Evolutionary conservation across 2,113 vertebrate genomes (phyloP), one percentile per base, ranked within the genome.

Genomic region (Psilopogon haemacephalus): DNA sequence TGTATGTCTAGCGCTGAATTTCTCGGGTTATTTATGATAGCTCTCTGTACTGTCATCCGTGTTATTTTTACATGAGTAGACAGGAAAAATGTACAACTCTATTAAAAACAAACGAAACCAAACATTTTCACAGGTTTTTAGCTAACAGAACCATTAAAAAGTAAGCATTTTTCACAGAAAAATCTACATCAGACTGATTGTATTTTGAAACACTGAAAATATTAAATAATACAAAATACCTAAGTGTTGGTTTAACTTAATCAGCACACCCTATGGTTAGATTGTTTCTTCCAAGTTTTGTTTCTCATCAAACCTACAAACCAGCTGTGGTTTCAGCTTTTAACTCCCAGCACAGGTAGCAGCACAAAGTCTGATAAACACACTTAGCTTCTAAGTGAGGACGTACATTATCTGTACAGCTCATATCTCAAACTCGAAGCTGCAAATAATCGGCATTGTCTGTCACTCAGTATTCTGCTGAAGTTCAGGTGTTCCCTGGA

Each of bases 121-220:
- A 42, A 28, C 20, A 24, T 79, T 82, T 78, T 52, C 27, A 18
- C 8, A 27, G 8, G 6, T 79, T 90, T 81, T 20, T 59, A 19
- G 23, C 48, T 35, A 78, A 84, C 21, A 18, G 17, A 73, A 62
- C 19, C 54, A 35, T 33, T 33, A 70, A 76, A 48, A 54, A 71
- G 14, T 24, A 69, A 63, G 17, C 6, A 5, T 78, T 95, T 91
- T 81, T n/a, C 67, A 84, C 27, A 65, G 54, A 77, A 71, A 27
- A 5, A n/a, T 42, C 73, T 20, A 17, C 26, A 64, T 54, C 30
- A 75, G 44, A 78, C 18, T 71, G 48, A 38, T 6, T 70, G 60
- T 67, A 90, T 81, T 94, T 92, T 38, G 17, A 90, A 88, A 81
- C 52, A 78, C 27, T 65, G 58, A 88, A 72, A 95, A 79, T 33